Base-by-base conservation (phyloP, 2,113 vertebrate species). In the Trematocara zebra region DNA sequence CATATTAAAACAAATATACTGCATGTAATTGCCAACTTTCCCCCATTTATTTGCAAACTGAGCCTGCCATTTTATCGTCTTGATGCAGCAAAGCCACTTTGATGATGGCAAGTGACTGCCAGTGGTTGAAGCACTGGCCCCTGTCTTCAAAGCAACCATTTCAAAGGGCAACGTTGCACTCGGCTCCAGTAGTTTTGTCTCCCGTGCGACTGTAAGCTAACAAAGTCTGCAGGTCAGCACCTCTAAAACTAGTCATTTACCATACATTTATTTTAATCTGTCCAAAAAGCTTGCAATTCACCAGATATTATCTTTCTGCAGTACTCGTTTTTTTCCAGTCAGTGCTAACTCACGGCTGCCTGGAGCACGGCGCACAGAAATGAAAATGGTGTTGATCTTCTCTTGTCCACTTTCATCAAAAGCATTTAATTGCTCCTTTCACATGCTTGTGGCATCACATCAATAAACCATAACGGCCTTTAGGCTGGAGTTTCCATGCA, bases 401-500 rank as follows among this genome's bases (percentile, higher is more conserved):
- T 49, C 72, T 31, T 31, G 44, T 31, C 17, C 17, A 31, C 44
- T 76, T 76, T 51, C 42, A 51, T 33, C 72, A 4, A 76, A 76
- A 76, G 1, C n/a, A 10, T 51, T 51, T 76, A 76, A 76, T 12
- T 76, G 44, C 10, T 76, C 72, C 10, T 76, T 8, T 51, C 26
- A 33, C 44, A n/a, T 17, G 26, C 47, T 76, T 76, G 17, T 12
- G 72, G 26, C n/a, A 51, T 49, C 9, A 76, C 17, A n/a, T 76
- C 44, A 76, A 31, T 31, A 51, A 76, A 76, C 44, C 11, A 76
- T 20, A 12, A 47, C 0, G 1, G 53, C 69, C 42, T 57, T 76
- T 20, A 53, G 49, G 11, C 31, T 84, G 35, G 51, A 7, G 18
- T 81, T 83, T 86, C 12, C 35, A 84, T 69, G 47, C 74, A 33